These are phyloP conservation scores for Drosophila ironensis DNA, from an alignment of 1,140 invertebrate genomes.

Conservation along the genomic window DNA sequence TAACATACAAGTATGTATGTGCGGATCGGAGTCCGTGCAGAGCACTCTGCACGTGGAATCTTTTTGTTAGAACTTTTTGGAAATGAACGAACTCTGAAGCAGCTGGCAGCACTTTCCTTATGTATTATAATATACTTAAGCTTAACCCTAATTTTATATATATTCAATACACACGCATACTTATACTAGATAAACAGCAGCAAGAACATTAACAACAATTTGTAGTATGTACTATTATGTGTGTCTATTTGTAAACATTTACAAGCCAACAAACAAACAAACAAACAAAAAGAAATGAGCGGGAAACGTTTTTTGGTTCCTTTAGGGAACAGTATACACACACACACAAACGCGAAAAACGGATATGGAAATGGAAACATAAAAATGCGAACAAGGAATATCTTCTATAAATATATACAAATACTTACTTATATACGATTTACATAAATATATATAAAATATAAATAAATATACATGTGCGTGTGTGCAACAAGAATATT, in stretches of 20 bases:
- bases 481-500: slow-evolving; percentile 8
- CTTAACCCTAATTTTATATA: too few species aligned
- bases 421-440: slow-evolving; percentile 56
- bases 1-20: too few species aligned
- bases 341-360: neutral
- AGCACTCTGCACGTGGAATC: neutral
- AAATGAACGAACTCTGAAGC: too few species aligned
- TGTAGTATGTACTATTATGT: slow-evolving; percentile 10
- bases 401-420: slow-evolving; percentile 27
- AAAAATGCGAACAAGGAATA: slow-evolving; percentile 20
- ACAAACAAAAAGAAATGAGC: neutral
- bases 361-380: too few species aligned
- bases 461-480: slow-evolving; percentile 22
- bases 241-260: slow-evolving; percentile 26
- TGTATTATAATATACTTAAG: slow-evolving; percentile 19
- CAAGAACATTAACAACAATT: neutral
- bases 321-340: slow-evolving; percentile 5
- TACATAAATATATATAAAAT: slow-evolving; percentile 22
- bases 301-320: slow-evolving; percentile 20
- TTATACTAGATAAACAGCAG: neutral
- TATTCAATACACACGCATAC: neutral
- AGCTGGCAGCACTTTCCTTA: slow-evolving; percentile 58
- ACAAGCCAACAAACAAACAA: slow-evolving; percentile 25
- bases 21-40: neutral
- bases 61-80: neutral